phyloP scores from a whole-genome alignment of 2,797 vertebrate species.

The Sebastes taczanowskii region DNA sequence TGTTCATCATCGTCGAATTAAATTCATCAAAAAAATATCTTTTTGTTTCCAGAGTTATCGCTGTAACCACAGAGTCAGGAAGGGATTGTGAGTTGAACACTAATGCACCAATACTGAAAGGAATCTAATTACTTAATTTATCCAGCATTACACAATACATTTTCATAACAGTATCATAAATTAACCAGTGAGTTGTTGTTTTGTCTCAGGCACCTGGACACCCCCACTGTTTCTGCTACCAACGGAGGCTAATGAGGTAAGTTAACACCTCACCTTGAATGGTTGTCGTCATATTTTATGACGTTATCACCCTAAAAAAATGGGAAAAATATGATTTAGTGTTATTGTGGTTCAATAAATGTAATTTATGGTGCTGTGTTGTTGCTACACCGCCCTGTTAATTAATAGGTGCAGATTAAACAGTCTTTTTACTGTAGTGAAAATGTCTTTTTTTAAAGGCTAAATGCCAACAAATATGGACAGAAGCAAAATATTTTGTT shows the following conservation, averaged over 20 bases:
- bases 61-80: constrained; percentile 50
- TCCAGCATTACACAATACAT: background rate
- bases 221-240: constrained; percentile 58
- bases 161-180: background rate
- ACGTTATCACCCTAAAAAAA: no score
- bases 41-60: constrained; percentile 50
- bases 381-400: no score
- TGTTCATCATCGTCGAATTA: background rate
- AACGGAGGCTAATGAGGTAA: constrained; percentile 59
- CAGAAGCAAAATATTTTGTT: no score
- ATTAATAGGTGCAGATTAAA: no score
- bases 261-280: background rate
- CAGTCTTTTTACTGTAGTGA: no score
- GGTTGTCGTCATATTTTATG: no score
- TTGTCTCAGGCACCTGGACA: constrained; percentile 74
- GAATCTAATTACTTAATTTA: background rate
- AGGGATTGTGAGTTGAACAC: constrained; percentile 71
- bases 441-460: no score
- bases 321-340: no score
- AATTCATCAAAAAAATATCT: background rate
- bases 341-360: no score
- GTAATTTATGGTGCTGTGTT: no score
- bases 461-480: no score
- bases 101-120: background rate
- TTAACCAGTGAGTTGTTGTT: constrained; percentile 13